Conservation (phyloP, 2,113 vertebrate genomes). For the Tiliqua scincoides region DNA sequence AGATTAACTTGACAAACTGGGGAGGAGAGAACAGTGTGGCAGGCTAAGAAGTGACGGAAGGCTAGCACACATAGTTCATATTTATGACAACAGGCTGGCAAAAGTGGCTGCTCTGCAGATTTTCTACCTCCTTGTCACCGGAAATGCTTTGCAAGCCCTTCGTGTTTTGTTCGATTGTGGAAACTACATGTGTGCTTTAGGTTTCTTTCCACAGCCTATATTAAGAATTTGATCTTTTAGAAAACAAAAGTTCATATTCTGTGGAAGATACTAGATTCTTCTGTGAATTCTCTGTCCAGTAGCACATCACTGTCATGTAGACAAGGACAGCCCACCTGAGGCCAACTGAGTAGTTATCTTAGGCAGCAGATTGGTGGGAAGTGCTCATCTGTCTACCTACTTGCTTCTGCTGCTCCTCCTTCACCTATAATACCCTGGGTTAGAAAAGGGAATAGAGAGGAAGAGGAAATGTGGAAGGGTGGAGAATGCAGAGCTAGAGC, state of each 20-base stretch:
- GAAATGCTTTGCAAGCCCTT: background rate
- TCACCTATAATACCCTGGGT: no score
- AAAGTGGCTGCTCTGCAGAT: background rate
- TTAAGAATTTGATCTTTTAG: background rate
- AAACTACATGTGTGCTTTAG: background rate
- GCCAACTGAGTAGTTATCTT: no score
- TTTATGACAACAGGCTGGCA: background rate
- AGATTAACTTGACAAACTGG: background rate
- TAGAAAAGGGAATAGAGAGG: no score
- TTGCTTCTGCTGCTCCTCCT: no score
- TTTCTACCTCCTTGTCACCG: background rate
- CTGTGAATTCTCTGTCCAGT: background rate
- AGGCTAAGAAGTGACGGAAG: background rate
- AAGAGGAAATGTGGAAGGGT: no score
- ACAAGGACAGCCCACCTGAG: no score
- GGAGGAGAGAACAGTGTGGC: conserved; percentile 9
- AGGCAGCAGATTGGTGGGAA: no score
- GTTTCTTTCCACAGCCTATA: background rate
- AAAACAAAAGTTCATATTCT: background rate
- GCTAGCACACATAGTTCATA: background rate
- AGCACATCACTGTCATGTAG: background rate
- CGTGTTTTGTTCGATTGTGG: background rate
- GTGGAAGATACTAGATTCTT: background rate
- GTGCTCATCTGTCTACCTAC: no score
- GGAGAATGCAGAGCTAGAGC: no score